phyloP scores from a whole-genome alignment of 2,888 invertebrate species.

The Epinotia ramella region DNA sequence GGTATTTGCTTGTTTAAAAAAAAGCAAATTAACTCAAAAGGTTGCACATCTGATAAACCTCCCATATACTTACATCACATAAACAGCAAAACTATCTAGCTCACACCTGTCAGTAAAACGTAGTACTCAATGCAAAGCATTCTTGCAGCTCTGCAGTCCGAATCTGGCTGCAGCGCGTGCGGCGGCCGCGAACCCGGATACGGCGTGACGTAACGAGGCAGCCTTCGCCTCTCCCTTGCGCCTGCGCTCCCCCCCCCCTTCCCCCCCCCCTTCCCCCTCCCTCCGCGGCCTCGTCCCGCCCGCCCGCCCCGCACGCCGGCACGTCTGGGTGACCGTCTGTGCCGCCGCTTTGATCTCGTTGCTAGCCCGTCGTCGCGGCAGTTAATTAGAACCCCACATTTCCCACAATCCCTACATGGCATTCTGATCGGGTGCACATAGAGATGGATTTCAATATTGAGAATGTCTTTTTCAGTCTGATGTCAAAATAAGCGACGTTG shows the following conservation, averaged over 20 bases:
- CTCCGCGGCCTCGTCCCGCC: conserved; percentile 50
- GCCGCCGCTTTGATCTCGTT: conserved; percentile 65
- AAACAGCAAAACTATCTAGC: neutral
- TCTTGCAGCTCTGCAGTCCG: conserved; percentile 33
- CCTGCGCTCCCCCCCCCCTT: conserved; percentile 50
- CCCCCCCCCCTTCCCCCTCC: conserved; percentile 44
- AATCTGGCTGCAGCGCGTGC: conserved; percentile 64
- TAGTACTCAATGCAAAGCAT: neutral
- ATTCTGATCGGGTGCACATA: conserved; percentile 1
- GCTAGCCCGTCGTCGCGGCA: conserved; percentile 45
- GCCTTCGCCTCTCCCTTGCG: conserved; percentile 64
- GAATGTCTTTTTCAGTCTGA: neutral
- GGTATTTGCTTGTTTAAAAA: no score
- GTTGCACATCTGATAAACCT: no score
- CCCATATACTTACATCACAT: no score
- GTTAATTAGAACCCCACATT: conserved; percentile 43
- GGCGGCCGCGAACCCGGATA: conserved; percentile 84
- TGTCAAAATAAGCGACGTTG: neutral
- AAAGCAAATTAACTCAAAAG: no score
- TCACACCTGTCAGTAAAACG: neutral
- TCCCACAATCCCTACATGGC: conserved; percentile 35
- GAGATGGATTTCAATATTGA: conserved; percentile 5
- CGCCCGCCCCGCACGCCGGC: conserved; percentile 58
- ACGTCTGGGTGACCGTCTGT: conserved; percentile 79
- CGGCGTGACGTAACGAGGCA: conserved; percentile 78